phyloP scores from a whole-genome alignment of 1,140 invertebrate genomes.

The Heliothis subflexa region DNA sequence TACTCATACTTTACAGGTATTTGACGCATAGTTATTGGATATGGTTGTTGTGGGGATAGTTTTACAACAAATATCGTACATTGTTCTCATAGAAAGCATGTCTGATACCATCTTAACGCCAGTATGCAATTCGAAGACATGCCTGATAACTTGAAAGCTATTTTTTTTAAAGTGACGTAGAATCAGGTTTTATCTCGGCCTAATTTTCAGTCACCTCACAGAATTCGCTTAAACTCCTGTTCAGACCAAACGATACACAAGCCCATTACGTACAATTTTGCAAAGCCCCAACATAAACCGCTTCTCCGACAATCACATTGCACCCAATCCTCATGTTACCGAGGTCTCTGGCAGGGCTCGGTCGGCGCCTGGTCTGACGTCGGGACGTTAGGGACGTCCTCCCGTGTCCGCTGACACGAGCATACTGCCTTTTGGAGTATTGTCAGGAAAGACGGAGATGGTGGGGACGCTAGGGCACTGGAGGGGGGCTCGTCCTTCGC shows the following conservation, averaged over 20 bases:
- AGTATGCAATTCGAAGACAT: too few species aligned
- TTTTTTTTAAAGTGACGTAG: too few species aligned
- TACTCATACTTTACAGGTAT: too few species aligned
- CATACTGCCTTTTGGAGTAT: slow-evolving; percentile 8
- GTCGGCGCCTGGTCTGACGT: slow-evolving; percentile 6
- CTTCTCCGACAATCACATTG: neutral
- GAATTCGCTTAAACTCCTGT: too few species aligned
- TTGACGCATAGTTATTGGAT: too few species aligned
- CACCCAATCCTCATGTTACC: slow-evolving; percentile 4
- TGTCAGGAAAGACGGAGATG: slow-evolving; percentile 13
- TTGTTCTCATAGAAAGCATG: too few species aligned
- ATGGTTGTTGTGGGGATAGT: too few species aligned
- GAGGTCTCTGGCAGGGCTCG: neutral
- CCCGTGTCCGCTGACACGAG: neutral
- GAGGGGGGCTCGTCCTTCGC: neutral
- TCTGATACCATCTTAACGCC: too few species aligned
- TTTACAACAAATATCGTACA: too few species aligned
- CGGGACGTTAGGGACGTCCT: neutral
- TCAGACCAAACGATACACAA: slow-evolving; percentile 3
- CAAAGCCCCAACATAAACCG: slow-evolving; percentile 17
- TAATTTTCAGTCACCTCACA: too few species aligned
- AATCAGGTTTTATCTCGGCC: too few species aligned
- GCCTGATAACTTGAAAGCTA: too few species aligned
- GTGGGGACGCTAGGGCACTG: neutral
- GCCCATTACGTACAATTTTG: neutral